Conservation (phyloP, 2,888 invertebrate genomes). For the Strigamia transsilvanica region DNA sequence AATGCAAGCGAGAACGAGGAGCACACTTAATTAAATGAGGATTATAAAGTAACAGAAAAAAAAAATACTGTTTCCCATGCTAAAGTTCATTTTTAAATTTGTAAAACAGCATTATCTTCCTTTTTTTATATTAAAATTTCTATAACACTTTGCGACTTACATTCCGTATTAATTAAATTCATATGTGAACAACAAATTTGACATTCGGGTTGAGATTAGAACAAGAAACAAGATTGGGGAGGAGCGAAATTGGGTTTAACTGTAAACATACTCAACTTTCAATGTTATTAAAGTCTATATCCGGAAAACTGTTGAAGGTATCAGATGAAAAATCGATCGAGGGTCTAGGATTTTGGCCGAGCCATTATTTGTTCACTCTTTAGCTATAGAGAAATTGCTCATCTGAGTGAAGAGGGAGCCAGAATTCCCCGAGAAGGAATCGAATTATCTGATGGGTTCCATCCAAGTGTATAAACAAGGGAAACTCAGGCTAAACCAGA, state of each 20-base stretch:
- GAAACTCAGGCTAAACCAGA: conserved; percentile 36
- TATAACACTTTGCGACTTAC: background rate
- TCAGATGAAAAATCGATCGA: conserved; percentile 41
- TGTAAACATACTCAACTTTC: conserved; percentile 36
- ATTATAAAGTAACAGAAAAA: conserved; percentile 48
- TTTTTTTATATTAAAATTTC: background rate
- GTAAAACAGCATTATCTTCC: background rate
- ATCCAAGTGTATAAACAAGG: conserved; percentile 47
- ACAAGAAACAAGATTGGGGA: background rate
- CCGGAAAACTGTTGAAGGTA: conserved; percentile 28
- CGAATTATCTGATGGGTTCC: conserved; percentile 49
- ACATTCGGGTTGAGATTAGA: background rate
- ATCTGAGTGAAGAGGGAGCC: conserved; percentile 47
- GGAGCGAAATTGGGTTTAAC: background rate
- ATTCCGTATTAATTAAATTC: conserved; percentile 18
- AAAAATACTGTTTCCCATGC: conserved; percentile 11
- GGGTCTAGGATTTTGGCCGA: background rate
- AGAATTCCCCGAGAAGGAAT: conserved; percentile 47
- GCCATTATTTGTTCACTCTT: conserved; percentile 45
- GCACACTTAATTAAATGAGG: conserved; percentile 48
- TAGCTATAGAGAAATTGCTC: conserved; percentile 49
- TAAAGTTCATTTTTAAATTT: conserved; percentile 23
- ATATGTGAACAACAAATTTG: background rate
- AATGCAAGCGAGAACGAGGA: conserved; percentile 23
- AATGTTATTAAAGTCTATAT: conserved; percentile 19